Evolutionary conservation across 2,113 vertebrate species (phyloP), one percentile per base, ranked within the genome.

Genomic region (Pseudorectes ferrugineus): DNA sequence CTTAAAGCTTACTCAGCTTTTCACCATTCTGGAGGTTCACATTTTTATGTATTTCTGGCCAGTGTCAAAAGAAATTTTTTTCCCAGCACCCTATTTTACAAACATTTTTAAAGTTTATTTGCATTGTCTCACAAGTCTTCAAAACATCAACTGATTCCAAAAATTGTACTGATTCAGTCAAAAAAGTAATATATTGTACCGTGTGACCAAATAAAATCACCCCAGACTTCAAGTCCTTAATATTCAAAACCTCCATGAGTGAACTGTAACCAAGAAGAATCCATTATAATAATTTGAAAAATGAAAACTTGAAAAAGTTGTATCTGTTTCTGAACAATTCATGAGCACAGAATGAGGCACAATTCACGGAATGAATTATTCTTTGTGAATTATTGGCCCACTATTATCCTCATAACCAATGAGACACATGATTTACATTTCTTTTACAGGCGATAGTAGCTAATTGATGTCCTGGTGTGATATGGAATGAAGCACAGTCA

Each of bases 381-480:
- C 89, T 95, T 97, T 95, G 88, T 96, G 91, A 97, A 96, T 93
- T 95, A 96, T 94, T 94, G 87, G 75, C 88, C 79, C 54, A 16
- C 86, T 73, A 91, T 97, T 97, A 93, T 79, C 76, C 86, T 97
- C n/a, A 3, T 92, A 97, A 93, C 65, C 88, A 92, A 89, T n/a
- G 79, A 94, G 94, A 97, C 90, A 97, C 86, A 92, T 95, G 86
- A 97, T 97, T 97, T 97, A 95, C 96, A 97, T 97, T 96, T 95
- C 91, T 92, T 85, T 94, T 96, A 81, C 86, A 89, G 92, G 80
- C 62, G 2, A 95, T 97, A 73, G 86, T n/a, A 77, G 84, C 81
- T 97, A 95, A 97, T 96, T 97, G 96, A 96, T 97, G 94, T 96
- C 96, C 96, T 97, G 91, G 88, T 94, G 95, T 94, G 97, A 96